These are phyloP conservation scores for Cantharis flavilabris DNA, from an alignment of 2,888 invertebrate species.

Conservation along the genomic window DNA sequence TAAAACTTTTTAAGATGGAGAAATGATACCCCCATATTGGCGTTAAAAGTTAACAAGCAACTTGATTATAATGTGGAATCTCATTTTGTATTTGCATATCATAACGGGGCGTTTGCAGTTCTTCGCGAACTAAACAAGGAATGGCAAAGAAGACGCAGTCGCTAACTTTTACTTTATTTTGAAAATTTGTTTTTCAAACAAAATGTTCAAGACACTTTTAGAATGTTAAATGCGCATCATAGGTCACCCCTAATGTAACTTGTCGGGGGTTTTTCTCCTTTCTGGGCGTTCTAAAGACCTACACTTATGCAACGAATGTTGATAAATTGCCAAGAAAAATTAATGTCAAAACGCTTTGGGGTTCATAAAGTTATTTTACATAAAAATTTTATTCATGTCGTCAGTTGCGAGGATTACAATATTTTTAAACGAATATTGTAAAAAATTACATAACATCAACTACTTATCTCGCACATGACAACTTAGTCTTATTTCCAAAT, in stretches of 20 bases:
- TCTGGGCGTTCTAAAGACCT: conserved; percentile 30
- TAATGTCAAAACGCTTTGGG: conserved; percentile 11
- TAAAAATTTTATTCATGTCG: neutral
- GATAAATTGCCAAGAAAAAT: conserved; percentile 42
- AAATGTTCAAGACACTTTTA: conserved; percentile 48
- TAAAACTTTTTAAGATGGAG: conserved; percentile 7
- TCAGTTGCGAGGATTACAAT: neutral
- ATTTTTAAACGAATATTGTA: neutral
- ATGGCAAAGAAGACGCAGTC: conserved; percentile 26
- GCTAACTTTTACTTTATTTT: conserved; percentile 51
- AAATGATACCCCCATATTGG: conserved; percentile 12
- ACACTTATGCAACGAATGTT: conserved; percentile 45
- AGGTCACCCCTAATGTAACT: conserved; percentile 49
- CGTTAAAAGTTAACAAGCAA: conserved; percentile 26
- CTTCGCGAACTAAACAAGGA: conserved; percentile 19
- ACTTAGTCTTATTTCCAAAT: neutral
- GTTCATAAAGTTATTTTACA: conserved; percentile 13
- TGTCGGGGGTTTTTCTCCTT: conserved; percentile 32
- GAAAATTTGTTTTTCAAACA: conserved; percentile 54
- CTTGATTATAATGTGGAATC: conserved; percentile 38
- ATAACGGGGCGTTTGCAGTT: conserved; percentile 34
- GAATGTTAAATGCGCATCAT: conserved; percentile 51
- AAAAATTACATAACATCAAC: neutral
- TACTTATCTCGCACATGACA: neutral
- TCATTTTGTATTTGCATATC: conserved; percentile 40